Base-by-base conservation (phyloP, 2,888 invertebrate species). In the Rhingia rostrata region DNA sequence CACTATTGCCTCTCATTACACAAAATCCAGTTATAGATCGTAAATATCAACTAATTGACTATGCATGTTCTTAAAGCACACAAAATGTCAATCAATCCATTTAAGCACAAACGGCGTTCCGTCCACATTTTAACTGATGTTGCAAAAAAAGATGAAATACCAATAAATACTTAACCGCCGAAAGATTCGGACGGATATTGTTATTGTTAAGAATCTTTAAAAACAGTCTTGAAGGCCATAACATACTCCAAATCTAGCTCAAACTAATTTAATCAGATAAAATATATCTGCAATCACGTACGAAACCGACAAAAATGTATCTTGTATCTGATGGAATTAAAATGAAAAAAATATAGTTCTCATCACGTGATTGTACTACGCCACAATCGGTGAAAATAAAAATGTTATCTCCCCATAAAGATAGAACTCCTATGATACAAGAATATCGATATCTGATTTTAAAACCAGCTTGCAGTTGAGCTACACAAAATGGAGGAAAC, bases 401-500 rank as follows among this genome's bases (percentile, higher is more conserved):
- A 12, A 63, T 63, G 37, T 74, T 58, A 74, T 74, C 74, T 43
- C 3, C 0, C 4, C 3, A n/a, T 0, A 43, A 9, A 49, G 41
- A 41, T 43, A 51, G 4, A 9, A 10, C 4, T 6, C 9, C 10
- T 22, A 41, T 41, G n/a, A 37, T 51, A 61, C n/a, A 14, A 22
- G 14, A n/a, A 33, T 39, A 60, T 32, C 32, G 49, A 61, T 70
- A 60, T 61, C 60, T 43, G 53, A 72, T 72, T 53, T 66, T 10
- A 43, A 10, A 41, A 22, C 22, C 41, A 33, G 30, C 53, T 53
- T 56, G 12, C 37, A 43, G 14, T 60, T 49, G 2, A 49, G 14
- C 41, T 41, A 7, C 41, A 41, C 10, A 41, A 41, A 10, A 9
- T 41, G 41, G 10, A 41, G 32, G 9, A 32, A 49, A 22, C 7